phyloP scores from a whole-genome alignment of 2,113 vertebrate species.

The Coregonus clupeaformis region DNA sequence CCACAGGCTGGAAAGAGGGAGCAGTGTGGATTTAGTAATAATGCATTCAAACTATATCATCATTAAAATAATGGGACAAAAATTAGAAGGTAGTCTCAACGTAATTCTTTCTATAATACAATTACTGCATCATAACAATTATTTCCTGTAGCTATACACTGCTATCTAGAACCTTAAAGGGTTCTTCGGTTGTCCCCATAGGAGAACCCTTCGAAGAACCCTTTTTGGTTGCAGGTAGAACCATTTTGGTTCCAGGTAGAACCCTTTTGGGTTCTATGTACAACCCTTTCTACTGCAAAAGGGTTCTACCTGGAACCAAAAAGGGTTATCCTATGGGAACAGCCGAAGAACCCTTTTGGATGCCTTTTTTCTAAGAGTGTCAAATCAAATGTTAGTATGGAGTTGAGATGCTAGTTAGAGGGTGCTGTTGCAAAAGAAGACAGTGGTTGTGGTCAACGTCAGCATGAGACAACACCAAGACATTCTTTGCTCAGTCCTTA shows the following conservation, averaged over 20 bases:
- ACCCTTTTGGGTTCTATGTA: too few relatives aligned
- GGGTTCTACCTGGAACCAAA: too few relatives aligned
- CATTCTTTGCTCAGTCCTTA: not conserved
- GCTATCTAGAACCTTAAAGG: not conserved
- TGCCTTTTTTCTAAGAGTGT: not conserved
- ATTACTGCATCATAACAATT: not conserved
- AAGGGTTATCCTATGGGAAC: too few relatives aligned
- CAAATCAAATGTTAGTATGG: not conserved
- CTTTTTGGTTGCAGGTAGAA: too few relatives aligned
- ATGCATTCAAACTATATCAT: not conserved
- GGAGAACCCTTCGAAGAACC: too few relatives aligned
- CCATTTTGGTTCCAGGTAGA: too few relatives aligned
- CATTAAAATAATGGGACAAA: not conserved
- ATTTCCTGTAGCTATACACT: not conserved
- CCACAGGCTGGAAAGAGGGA: slow-evolving; percentile 77
- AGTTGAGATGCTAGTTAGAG: slow-evolving; percentile 56
- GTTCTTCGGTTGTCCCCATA: too few relatives aligned
- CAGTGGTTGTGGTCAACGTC: not conserved
- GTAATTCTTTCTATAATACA: too few relatives aligned
- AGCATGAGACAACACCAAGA: not conserved
- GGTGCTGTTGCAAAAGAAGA: slow-evolving; percentile 66
- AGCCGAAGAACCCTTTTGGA: not conserved
- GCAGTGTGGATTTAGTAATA: not conserved
- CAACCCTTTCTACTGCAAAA: too few relatives aligned
- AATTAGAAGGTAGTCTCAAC: too few relatives aligned